Base-by-base conservation (phyloP, 2,113 vertebrate species). In the Ciconia boyciana region DNA sequence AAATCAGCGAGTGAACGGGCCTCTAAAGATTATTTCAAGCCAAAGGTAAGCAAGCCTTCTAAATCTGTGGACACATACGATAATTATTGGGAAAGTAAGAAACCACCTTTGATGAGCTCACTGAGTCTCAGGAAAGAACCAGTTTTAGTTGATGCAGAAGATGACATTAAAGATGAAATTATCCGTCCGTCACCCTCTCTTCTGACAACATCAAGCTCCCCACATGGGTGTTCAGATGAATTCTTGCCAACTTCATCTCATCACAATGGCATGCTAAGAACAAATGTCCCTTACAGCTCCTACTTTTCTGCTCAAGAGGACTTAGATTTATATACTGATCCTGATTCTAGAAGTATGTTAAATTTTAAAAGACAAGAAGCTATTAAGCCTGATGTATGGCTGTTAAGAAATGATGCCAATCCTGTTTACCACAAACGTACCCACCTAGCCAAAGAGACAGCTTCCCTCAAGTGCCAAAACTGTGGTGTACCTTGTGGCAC, bases 271-370 rank as follows among this genome's bases (percentile, higher is more conserved):
- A 97, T 98, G 93, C 89, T 99, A 64, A 98, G 98, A 80, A 96
- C 97, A 89, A 97, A 95, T 60, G 89, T 96, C 74, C 98, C 98
- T 92, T 97, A 99, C 61, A 98, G 99, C 97, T 98, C 99, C n/a
- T 98, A 98, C 91, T 98, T 99, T 94, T 98, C 99, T 21, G 97
- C 99, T 69, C 98, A 99, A 97, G 99, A 99, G 51, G 99, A 99
- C 62, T 98, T 99, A 62, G 99, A 99, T 97, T 98, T 99, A 48
- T 99, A 99, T 95, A 99, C 99, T 0, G 99, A 99, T 82, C 97
- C 98, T 0, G 99, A 99, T 9, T 81, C 98, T 94, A 95, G 99
- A 98, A 80, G 97, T 29, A 8, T 98, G 93, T 93, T 99, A 95
- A 92, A 98, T 95, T 93, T 99, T 98, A 99, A 98, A 92, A 94